A percentile compares a stretch with the other conserved stretches of the same genome.
Conservation (phyloP, 2,888 invertebrate genomes). For the Kuschelorhynchus macadamiae region DNA sequence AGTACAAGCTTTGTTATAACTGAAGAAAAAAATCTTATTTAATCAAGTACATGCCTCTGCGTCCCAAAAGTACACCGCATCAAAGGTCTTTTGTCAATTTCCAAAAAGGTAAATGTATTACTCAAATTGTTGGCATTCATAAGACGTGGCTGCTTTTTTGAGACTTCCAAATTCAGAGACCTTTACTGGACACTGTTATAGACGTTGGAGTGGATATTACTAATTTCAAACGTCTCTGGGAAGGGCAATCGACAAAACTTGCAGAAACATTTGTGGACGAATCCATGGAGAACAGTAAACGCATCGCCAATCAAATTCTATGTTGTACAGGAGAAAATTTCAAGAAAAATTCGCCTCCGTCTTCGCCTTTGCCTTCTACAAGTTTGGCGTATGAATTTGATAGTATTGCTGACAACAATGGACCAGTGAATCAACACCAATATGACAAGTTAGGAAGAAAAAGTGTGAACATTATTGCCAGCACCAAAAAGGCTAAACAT, state of each 20-base stretch:
- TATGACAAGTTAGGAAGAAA: slow-evolving; percentile 2
- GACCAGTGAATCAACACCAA: slow-evolving; percentile 6
- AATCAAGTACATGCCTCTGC: too few relatives aligned
- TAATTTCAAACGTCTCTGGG: slow-evolving; percentile 1
- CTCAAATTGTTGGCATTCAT: too few relatives aligned
- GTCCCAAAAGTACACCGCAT: too few relatives aligned
- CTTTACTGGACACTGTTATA: slow-evolving; percentile 3
- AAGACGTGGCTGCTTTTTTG: slow-evolving; percentile 3
- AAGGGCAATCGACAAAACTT: neutral
- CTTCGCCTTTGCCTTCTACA: neutral
- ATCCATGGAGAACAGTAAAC: neutral
- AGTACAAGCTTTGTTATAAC: too few relatives aligned
- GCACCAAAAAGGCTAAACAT: too few relatives aligned
- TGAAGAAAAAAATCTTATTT: too few relatives aligned
- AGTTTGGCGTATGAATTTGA: neutral
- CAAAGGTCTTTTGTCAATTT: too few relatives aligned
- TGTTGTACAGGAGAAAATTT: slow-evolving; percentile 1
- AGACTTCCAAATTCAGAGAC: slow-evolving; percentile 3
- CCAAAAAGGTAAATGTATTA: too few relatives aligned
- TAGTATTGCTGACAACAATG: slow-evolving; percentile 3
- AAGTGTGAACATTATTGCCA: slow-evolving; percentile 5
- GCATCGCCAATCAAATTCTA: neutral
- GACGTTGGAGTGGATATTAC: slow-evolving; percentile 1
- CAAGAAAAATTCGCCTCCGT: neutral
- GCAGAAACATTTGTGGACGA: neutral